These are phyloP conservation scores for Nezara viridula DNA, from an alignment of 2,888 invertebrate species.

Conservation along the genomic window DNA sequence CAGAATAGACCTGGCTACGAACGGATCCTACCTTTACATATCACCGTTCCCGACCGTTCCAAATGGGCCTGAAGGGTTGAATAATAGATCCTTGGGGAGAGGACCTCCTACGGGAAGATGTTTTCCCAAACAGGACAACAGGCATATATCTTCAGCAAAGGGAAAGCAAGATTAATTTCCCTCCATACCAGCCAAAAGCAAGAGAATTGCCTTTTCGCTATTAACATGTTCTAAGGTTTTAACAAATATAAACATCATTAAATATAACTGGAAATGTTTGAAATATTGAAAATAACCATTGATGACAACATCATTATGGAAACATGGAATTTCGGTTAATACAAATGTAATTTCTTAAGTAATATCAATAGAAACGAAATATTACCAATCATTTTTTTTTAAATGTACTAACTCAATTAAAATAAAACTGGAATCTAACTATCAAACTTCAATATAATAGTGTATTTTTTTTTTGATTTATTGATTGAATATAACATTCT, in stretches of 20 bases:
- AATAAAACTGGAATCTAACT: no score
- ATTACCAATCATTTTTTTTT: no score
- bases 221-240: background rate
- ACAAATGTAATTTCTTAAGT: no score
- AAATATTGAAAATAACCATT: no score
- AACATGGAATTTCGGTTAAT: no score
- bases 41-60: background rate
- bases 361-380: no score
- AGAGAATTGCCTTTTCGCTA: background rate
- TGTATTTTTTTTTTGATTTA: no score
- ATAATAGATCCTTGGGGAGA: constrained; percentile 30
- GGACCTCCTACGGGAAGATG: background rate
- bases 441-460: no score
- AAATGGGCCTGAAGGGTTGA: constrained; percentile 26
- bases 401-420: no score
- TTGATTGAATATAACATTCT: no score
- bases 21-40: background rate
- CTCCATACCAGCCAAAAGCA: background rate
- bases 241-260: background rate
- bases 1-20: background rate
- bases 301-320: no score
- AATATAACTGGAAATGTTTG: background rate
- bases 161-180: constrained; percentile 24
- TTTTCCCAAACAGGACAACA: constrained; percentile 37
- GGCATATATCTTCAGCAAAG: background rate